Evolutionary conservation across 2,113 vertebrate genomes (phyloP).

Genomic region (Cairina moschata): DNA sequence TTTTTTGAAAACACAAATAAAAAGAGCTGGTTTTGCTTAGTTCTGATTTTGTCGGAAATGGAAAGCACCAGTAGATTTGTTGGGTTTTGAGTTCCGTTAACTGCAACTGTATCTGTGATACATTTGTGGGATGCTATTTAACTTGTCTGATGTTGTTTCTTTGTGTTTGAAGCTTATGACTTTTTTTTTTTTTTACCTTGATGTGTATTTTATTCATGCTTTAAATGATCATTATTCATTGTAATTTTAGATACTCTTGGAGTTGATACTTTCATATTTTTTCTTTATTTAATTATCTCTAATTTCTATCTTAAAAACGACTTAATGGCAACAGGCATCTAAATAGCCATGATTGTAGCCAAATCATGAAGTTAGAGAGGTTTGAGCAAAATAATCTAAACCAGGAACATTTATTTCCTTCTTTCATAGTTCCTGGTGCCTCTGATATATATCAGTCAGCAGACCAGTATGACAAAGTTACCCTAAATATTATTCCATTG

Average conservation of each 20-base stretch:
- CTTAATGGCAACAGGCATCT: neutral
- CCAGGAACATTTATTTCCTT: neutral
- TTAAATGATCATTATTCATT: neutral
- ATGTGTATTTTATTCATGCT: neutral
- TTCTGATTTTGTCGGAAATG: constrained; percentile 5
- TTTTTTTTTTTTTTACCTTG: neutral
- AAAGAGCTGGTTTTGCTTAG: constrained; percentile 48
- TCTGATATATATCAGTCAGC: neutral
- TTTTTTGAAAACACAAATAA: neutral
- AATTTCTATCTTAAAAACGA: neutral
- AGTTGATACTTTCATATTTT: neutral
- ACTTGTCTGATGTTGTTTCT: neutral
- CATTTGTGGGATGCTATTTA: neutral
- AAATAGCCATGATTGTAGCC: neutral
- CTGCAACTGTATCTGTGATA: neutral
- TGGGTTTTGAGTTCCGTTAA: neutral
- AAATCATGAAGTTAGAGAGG: neutral
- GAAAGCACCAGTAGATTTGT: neutral
- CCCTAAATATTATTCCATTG: neutral
- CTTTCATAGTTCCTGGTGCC: neutral
- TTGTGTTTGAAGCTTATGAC: neutral
- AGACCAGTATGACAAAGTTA: neutral
- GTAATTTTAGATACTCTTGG: neutral
- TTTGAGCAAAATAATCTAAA: neutral
- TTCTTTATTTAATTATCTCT: neutral